Evolutionary conservation across 2,113 vertebrate genomes (phyloP), one percentile per base, ranked within the genome.

Genomic region (Fulmarus glacialis): DNA sequence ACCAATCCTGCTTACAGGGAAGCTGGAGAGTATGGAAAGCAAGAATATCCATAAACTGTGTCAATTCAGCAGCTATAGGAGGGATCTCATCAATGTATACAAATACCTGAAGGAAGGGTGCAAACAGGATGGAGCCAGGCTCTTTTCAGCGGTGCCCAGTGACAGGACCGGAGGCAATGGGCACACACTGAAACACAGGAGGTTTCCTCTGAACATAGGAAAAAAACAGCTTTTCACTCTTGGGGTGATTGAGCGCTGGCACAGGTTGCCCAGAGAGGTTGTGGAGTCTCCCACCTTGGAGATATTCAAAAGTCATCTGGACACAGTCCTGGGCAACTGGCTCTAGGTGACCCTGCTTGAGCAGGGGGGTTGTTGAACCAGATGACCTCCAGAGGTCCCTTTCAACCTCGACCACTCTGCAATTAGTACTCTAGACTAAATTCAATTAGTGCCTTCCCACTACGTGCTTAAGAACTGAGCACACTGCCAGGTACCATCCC

Each of bases 391-490:
- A 4, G 24, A 50, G 21, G 21, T 45, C 56, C n/a, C 12, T 58
- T 52, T 50, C 38, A 66, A 45, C 40, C 21, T 11, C 8, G 2
- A n/a, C 29, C 23, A 20, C 40, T n/a, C 56, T 7, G 4, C 36
- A 34, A 43, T 42, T 36, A 36, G 36, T 18, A 40, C 34, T 50
- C 47, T 4, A 12, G 11, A 21, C 27, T 8, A 12, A 13, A 42
- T 14, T 52, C 27, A 15, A 4, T 40, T 4, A 60, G 40, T 4
- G 3, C 27, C 12, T 29, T 66, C 45, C 40, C 63, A 77, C 32
- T 30, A 3, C 0, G 3, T 2, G 12, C 45, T 67, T 3, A 38
- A 45, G 26, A 48, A 34, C 14, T 9, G 11, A 4, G 4, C 36
- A 42, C 40, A 27, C 18, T 38, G n/a, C 29, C 43, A 82, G 32